Conservation (phyloP, 2,888 invertebrate species). For the Globia sparganii region DNA sequence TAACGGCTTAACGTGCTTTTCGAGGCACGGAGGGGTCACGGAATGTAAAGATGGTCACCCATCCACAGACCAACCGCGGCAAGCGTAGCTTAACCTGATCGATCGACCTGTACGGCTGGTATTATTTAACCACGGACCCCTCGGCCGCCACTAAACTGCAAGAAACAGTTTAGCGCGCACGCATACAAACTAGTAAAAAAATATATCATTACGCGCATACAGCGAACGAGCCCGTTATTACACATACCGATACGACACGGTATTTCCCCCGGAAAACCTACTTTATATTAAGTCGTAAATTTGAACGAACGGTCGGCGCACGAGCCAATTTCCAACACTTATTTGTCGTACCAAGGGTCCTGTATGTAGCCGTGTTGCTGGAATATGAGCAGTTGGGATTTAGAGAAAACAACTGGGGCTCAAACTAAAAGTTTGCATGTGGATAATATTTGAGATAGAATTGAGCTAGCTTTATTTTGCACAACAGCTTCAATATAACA, state of each 20-base stretch:
- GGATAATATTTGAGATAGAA: not conserved
- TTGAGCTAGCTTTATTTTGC: not conserved
- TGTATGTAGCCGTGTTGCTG: slow-evolving; percentile 50
- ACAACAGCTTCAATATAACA: not conserved
- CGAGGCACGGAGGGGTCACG: too few species aligned
- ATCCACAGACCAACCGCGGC: too few species aligned
- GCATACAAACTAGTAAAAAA: slow-evolving; percentile 52
- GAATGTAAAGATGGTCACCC: too few species aligned
- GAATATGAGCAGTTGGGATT: slow-evolving; percentile 31
- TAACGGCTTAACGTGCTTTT: too few species aligned
- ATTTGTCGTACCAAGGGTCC: slow-evolving; percentile 71
- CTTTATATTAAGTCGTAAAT: slow-evolving; percentile 85
- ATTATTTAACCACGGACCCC: too few species aligned
- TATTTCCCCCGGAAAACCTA: slow-evolving; percentile 78
- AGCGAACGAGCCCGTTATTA: slow-evolving; percentile 53
- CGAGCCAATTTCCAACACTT: slow-evolving; percentile 80
- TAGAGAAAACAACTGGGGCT: slow-evolving; percentile 4
- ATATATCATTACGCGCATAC: slow-evolving; percentile 46
- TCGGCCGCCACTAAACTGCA: slow-evolving; percentile 31
- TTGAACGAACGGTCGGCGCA: slow-evolving; percentile 77
- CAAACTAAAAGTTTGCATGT: not conserved
- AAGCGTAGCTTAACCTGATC: too few species aligned
- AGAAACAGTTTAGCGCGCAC: slow-evolving; percentile 38
- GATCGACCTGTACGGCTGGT: too few species aligned
- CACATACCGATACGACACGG: slow-evolving; percentile 71